A percentile compares a stretch with the other conserved stretches of the same genome.
Evolutionary conservation across 2,888 invertebrate species (phyloP).

Genomic region (Actias luna): DNA sequence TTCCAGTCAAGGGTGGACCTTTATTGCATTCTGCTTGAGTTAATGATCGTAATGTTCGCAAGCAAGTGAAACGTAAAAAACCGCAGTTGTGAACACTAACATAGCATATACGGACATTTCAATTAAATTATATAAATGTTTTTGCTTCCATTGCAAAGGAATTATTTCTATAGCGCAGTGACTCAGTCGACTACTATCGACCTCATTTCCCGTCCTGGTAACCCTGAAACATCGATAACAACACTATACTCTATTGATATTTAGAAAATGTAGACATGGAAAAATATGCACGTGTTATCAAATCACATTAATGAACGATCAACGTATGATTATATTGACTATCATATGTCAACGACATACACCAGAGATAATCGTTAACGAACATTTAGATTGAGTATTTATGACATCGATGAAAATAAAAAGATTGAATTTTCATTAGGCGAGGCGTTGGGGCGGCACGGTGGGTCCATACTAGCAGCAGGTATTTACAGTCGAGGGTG

Average conservation of each 20-base stretch:
- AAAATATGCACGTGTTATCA: neutral
- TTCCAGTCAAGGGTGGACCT: no score
- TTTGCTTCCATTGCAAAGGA: no score
- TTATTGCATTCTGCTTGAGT: no score
- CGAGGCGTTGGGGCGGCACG: slow-evolving; percentile 78
- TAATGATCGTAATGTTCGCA: no score
- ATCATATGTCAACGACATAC: slow-evolving; percentile 9
- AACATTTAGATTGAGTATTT: slow-evolving; percentile 49
- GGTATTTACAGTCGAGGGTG: slow-evolving; percentile 31
- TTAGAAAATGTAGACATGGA: neutral
- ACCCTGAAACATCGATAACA: neutral
- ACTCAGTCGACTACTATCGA: neutral
- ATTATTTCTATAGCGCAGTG: slow-evolving; percentile 4
- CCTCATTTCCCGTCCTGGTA: neutral
- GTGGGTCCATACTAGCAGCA: slow-evolving; percentile 51
- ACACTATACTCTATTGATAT: neutral
- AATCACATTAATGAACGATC: slow-evolving; percentile 14
- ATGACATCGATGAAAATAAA: slow-evolving; percentile 53
- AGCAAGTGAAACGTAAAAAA: no score
- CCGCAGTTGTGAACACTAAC: no score
- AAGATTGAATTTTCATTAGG: slow-evolving; percentile 79
- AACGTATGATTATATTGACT: slow-evolving; percentile 6
- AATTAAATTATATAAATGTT: no score
- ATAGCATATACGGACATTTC: no score
- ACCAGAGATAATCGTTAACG: slow-evolving; percentile 17